phyloP scores from a whole-genome alignment of 1,140 invertebrate species.

The Planococcus citri region DNA sequence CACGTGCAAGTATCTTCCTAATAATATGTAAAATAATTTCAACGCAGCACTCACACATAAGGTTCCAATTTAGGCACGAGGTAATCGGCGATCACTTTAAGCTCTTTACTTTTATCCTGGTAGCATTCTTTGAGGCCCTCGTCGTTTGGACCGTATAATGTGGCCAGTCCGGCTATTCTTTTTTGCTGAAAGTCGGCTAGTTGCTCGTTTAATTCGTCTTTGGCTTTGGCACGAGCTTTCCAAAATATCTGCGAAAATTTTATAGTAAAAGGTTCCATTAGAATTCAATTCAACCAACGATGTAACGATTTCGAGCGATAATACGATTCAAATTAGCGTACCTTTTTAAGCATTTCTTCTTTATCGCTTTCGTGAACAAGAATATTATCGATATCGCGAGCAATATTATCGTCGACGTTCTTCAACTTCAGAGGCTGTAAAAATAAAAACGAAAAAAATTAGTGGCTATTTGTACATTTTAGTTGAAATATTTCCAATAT shows the following conservation, averaged over 20 bases:
- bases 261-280: constrained; percentile 12
- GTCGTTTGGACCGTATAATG: constrained; percentile 79
- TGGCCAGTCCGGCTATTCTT: constrained; percentile 74
- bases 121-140: constrained; percentile 62
- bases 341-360: constrained; percentile 73
- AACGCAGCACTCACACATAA: constrained; percentile 44
- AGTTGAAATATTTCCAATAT: no score
- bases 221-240: constrained; percentile 69
- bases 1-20: no score
- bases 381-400: constrained; percentile 75
- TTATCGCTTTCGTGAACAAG: constrained; percentile 69
- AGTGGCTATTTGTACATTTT: no score
- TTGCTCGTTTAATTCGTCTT: constrained; percentile 74
- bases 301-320: no score
- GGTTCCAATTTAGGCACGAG: constrained; percentile 59
- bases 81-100: constrained; percentile 54
- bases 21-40: no score
- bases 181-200: constrained; percentile 82
- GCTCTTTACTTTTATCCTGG: constrained; percentile 66
- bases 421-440: constrained; percentile 66
- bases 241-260: constrained; percentile 51
- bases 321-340: constrained; percentile 32
- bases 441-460: constrained; percentile 28
- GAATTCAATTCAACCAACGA: not conserved
- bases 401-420: constrained; percentile 73